Evolutionary conservation across 2,888 invertebrate genomes (phyloP), one percentile per base, ranked within the genome.

Genomic region (Ditula angustiorana): DNA sequence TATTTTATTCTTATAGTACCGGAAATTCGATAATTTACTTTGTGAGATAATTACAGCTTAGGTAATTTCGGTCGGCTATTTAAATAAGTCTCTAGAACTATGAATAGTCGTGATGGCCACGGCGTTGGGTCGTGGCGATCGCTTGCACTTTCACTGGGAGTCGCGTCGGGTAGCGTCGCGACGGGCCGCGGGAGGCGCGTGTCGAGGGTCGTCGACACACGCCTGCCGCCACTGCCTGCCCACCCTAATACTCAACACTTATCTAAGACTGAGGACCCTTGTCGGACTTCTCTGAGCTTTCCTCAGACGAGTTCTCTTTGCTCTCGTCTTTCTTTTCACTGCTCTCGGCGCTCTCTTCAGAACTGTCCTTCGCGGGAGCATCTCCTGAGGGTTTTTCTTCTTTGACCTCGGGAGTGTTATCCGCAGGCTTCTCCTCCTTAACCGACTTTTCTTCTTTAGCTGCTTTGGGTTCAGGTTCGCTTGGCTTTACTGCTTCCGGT

Each of bases 21-120:
- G 81, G 87, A 88, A 90, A 90, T 90, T 92, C 90, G 89, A 89
- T 92, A 90, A 91, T 89, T 92, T 90, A 92, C 80, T 88, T 83
- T 83, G 83, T 85, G 81, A 86, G 83, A 78, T 88, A 90, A 91
- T 90, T 92, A 92, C 91, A 90, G 86, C 86, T 75, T 80, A 85
- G 81, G 84, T 88, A 87, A 88, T 89, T 89, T 85, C 80, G 79
- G 78, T 83, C 79, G 79, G 85, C 85, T 88, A 88, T 86, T 90
- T 89, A 88, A 89, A 89, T 90, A 90, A 85, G 90, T 92, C 90
- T 90, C 86, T 92, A 91, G 79, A 80, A 86, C 83, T 88, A 90
- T 84, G 83, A 81, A 85, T 82, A 85, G 83, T 82, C 82, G 82
- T 79, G 71, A 76, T 75, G 77, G 78, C 72, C 81, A 79, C 81